Conservation (phyloP, 2,888 invertebrate species). For the Andrena bucephala region DNA sequence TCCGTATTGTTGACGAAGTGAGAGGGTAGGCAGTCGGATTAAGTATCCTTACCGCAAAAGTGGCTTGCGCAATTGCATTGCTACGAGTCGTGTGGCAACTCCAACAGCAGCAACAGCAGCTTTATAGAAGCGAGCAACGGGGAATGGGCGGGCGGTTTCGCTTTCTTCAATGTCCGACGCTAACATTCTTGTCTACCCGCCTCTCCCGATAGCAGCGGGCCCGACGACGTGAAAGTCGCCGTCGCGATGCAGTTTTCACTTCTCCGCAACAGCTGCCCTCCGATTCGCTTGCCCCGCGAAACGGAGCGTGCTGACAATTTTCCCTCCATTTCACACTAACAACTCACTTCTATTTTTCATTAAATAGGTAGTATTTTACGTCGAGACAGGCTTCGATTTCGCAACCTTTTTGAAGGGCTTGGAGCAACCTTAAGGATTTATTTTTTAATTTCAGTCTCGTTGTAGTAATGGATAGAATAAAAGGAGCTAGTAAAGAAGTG, state of each 20-base stretch:
- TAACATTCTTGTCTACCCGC: constrained; percentile 59
- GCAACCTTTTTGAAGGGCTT: too few species aligned
- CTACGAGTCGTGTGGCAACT: constrained; percentile 74
- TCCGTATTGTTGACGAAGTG: constrained; percentile 68
- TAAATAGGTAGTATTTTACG: too few species aligned
- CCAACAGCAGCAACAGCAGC: constrained; percentile 53
- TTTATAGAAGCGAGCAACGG: constrained; percentile 37
- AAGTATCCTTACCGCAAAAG: constrained; percentile 71
- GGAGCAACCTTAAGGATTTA: too few species aligned
- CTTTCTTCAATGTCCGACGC: constrained; percentile 65
- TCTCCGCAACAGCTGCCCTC: constrained; percentile 34
- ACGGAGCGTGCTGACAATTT: not conserved
- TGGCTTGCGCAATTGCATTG: constrained; percentile 72
- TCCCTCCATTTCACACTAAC: not conserved
- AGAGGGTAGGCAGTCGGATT: constrained; percentile 67
- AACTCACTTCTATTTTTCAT: not conserved
- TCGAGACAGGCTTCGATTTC: too few species aligned
- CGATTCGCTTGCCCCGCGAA: constrained; percentile 9
- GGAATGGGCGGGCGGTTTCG: constrained; percentile 64
- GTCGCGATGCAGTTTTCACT: constrained; percentile 70
- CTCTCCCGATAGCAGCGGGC: constrained; percentile 27
- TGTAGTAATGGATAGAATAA: too few species aligned
- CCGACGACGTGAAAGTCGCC: constrained; percentile 71
- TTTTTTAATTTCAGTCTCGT: too few species aligned
- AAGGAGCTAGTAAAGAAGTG: too few species aligned